These are phyloP conservation scores for Apodemia mormo DNA, from an alignment of 2,888 invertebrate genomes.

Conservation along the genomic window DNA sequence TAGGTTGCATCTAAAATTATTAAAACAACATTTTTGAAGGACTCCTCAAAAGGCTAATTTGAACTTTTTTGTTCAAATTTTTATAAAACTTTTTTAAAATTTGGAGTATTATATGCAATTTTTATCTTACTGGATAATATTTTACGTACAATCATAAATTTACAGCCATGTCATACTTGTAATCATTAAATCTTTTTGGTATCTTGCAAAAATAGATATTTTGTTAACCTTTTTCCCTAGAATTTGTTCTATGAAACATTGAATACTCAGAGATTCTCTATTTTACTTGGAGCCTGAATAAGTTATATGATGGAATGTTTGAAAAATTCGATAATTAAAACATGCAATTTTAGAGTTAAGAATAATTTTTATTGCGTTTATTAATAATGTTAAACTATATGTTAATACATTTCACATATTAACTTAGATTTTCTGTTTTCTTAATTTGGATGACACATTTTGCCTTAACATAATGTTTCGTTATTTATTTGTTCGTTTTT, in stretches of 20 bases:
- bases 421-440: not conserved
- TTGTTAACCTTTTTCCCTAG: not conserved
- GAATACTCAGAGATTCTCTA: conserved; percentile 13
- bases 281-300: not conserved
- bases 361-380: not conserved
- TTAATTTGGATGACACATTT: too few relatives aligned
- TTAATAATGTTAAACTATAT: not conserved
- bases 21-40: not conserved
- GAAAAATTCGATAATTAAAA: not conserved
- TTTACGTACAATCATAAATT: not conserved
- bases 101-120: too few relatives aligned
- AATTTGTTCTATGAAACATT: conserved; percentile 7
- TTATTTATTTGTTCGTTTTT: too few relatives aligned
- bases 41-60: too few relatives aligned
- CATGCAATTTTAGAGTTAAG: not conserved
- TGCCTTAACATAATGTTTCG: too few relatives aligned
- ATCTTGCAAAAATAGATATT: not conserved
- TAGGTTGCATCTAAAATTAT: not conserved
- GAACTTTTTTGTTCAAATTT: too few relatives aligned
- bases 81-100: too few relatives aligned
- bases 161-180: not conserved
- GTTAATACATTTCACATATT: not conserved
- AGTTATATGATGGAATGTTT: not conserved
- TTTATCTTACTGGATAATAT: too few relatives aligned
- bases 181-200: not conserved